phyloP scores from a whole-genome alignment of 1,140 invertebrate species.

The Physella acuta region DNA sequence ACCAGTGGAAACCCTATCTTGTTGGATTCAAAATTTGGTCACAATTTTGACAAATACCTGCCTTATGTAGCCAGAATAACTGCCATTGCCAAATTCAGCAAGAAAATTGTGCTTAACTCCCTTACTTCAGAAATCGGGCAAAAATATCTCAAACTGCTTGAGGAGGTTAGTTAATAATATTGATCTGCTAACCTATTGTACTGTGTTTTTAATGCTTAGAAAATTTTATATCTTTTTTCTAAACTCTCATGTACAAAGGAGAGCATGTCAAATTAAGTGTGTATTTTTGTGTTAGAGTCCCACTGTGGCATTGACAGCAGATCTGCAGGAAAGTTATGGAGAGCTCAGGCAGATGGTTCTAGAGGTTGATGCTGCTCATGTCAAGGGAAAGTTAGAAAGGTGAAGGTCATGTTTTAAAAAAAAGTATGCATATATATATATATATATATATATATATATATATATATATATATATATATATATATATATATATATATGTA shows the following conservation, averaged over 20 bases:
- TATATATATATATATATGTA: neutral
- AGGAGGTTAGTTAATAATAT: conserved; percentile 31
- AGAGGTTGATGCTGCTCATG: conserved; percentile 21
- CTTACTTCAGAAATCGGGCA: conserved; percentile 32
- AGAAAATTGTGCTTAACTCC: conserved; percentile 35
- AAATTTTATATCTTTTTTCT: neutral
- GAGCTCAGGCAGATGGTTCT: conserved; percentile 28
- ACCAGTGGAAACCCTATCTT: conserved; percentile 31
- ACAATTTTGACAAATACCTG: conserved; percentile 32
- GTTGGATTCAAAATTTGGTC: conserved; percentile 32
- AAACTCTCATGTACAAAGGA: no score
- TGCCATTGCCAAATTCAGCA: conserved; percentile 42
- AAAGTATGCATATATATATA: neutral
- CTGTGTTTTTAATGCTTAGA: neutral
- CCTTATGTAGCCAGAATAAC: conserved; percentile 41
- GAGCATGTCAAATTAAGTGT: no score
- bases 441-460: neutral
- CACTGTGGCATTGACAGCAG: conserved; percentile 25
- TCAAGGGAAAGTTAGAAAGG: conserved; percentile 30
- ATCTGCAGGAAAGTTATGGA: conserved; percentile 30
- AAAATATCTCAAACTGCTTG: conserved; percentile 37
- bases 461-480: neutral
- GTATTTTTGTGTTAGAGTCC: conserved; percentile 34
- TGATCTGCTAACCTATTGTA: neutral
- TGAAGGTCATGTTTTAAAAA: conserved; percentile 1